Evolutionary conservation across 92 coral and sea anemone genomes (phyloP), one percentile per base, ranked within the genome.

Genomic region (Umimayanthus kanabou): DNA sequence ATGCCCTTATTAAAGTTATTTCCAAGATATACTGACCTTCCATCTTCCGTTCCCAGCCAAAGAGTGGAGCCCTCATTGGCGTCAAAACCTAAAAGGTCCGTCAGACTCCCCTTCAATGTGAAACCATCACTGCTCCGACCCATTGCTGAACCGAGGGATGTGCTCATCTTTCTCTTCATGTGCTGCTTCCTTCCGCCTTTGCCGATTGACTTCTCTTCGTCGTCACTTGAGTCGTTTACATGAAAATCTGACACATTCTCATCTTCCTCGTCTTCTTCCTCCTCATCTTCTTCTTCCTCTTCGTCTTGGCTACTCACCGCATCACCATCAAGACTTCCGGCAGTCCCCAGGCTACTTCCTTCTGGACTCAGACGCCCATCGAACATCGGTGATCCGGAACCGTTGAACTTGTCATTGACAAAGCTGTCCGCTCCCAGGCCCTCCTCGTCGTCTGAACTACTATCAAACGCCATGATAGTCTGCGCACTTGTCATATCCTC

Each of bases 21-120:
- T 20, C 26, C 69, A 2, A 61, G 28, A 2, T 25, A 14, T 16
- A 88, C 94, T 55, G 80, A 97, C 99, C 96, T 93, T 91, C 99
- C 99, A 84, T 97, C 99, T 73, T 97, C 99, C 13, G 99, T 93
- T 4, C 99, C 98, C 72, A 97, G 87, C 99, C 99, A 97, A 4
- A 97, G 97, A 16, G 97, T 90, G 14, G 98, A 94, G 50, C 94
- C 91, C 77, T 95, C 97, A 55, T 94, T 97, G 29, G 96, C 85
- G 9, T 94, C 98, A 73, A 86, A 91, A 66, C 93, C 92, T 66
- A 92, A 94, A 14, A 90, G 82, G 76, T 96, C 99, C 29, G 91
- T 86, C 71, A 94, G 69, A 76, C 98, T 95, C 15, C 88, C 89
- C 76, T 90, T 90, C 86, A 93, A 92, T 39, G 92, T 93, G 29